Percentiles rank a stretch among this genome's conserved stretches.
phyloP scores from a whole-genome alignment of 2,888 invertebrate genomes.

The Coenonympha glycerion region DNA sequence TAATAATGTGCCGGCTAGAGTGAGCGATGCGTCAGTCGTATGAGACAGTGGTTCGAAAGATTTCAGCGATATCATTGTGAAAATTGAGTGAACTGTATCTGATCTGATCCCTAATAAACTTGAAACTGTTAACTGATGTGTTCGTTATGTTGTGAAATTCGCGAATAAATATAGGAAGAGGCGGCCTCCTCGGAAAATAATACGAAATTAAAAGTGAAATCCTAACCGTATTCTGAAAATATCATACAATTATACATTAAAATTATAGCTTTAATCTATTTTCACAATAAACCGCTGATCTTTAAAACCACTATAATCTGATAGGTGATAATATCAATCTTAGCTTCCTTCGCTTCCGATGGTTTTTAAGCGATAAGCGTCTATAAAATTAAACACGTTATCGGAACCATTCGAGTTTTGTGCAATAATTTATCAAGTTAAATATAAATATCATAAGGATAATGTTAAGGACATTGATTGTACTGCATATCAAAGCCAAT shows the following conservation, averaged over 20 bases:
- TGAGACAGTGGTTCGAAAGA: constrained; percentile 46
- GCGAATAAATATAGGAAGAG: too few species aligned
- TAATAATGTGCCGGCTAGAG: constrained; percentile 76
- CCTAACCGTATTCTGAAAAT: too few species aligned
- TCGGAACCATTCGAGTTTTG: constrained; percentile 34
- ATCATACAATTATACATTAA: too few species aligned
- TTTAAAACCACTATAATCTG: neutral
- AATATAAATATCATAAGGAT: constrained; percentile 46
- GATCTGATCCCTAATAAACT: too few species aligned
- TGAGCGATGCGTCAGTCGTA: constrained; percentile 80
- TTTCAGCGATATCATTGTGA: constrained; percentile 11
- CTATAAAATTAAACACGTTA: constrained; percentile 23
- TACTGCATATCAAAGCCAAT: constrained; percentile 71
- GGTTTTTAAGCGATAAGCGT: constrained; percentile 20
- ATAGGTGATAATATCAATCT: neutral
- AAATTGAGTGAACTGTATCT: neutral
- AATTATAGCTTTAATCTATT: neutral
- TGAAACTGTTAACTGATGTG: too few species aligned
- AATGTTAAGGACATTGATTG: constrained; percentile 44
- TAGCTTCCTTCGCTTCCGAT: constrained; percentile 23
- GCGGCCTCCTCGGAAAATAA: too few species aligned
- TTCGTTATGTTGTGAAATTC: too few species aligned
- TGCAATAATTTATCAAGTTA: constrained; percentile 56
- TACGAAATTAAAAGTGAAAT: too few species aligned
- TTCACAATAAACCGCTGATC: constrained; percentile 13